These are phyloP conservation scores for Argyresthia albistria DNA, from an alignment of 2,888 invertebrate species.

Conservation along the genomic window DNA sequence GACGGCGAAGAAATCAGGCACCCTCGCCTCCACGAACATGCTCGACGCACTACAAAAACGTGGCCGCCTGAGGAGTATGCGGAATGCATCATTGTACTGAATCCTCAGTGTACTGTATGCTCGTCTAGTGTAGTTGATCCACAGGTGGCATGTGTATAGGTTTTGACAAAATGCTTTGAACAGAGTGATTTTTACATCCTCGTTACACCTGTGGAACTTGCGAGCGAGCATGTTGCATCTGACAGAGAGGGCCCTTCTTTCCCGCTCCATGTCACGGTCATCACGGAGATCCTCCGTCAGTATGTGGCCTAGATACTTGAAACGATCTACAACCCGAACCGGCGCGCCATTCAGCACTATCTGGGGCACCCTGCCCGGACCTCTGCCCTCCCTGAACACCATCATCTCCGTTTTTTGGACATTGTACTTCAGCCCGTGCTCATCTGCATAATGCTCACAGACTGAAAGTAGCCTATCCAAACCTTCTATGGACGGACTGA, in stretches of 20 bases:
- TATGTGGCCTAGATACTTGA: slow-evolving; percentile 1
- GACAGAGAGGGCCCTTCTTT: neutral
- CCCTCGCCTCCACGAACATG: too few species aligned
- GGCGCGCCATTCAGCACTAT: neutral
- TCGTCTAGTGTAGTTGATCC: too few species aligned
- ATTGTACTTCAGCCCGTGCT: neutral
- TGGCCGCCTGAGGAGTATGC: too few species aligned
- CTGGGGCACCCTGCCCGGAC: neutral
- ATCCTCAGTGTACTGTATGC: too few species aligned
- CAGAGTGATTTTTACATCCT: neutral
- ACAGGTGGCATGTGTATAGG: too few species aligned
- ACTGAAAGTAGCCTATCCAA: neutral
- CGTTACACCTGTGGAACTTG: neutral
- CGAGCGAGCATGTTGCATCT: slow-evolving; percentile 1
- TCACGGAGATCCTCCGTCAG: neutral
- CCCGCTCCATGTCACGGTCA: neutral
- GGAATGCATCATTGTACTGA: too few species aligned
- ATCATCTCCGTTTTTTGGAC: neutral
- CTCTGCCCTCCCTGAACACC: neutral
- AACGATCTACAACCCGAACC: neutral
- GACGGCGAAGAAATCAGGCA: too few species aligned
- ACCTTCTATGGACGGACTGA: neutral
- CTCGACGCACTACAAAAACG: too few species aligned
- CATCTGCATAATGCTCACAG: neutral
- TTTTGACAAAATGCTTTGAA: neutral